phyloP scores from a whole-genome alignment of 92 coral and sea anemone genomes.

The Heliopora coerulea region DNA sequence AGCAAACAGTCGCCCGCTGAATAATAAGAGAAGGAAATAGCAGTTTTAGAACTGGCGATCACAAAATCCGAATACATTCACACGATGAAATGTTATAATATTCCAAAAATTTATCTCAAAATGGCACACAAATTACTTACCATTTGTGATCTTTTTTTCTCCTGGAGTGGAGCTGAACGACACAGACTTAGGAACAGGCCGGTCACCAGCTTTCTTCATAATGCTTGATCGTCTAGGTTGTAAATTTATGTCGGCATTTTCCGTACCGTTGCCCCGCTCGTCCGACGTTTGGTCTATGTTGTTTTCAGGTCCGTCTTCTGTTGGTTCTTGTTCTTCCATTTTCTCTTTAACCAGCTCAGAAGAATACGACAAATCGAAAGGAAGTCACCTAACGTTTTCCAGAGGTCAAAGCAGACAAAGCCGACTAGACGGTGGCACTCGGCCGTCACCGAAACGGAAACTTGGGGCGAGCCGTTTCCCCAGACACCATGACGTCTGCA shows the following conservation, averaged over 20 bases:
- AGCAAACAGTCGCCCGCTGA: constrained; percentile 93
- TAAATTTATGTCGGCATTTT: constrained; percentile 2
- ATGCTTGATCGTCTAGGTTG: constrained; percentile 70
- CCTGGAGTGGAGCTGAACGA: constrained; percentile 96
- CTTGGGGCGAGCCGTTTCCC: not conserved
- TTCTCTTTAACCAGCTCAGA: too few relatives aligned
- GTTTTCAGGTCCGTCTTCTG: not conserved
- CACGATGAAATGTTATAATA: not conserved
- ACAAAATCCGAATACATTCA: not conserved
- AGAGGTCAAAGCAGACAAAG: not conserved
- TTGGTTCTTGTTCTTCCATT: not conserved
- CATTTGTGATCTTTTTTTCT: constrained; percentile 93
- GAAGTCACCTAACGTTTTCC: not conserved
- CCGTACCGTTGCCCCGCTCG: not conserved
- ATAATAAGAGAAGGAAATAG: not conserved
- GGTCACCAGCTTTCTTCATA: constrained; percentile 79
- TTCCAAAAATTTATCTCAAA: not conserved
- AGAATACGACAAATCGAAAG: too few relatives aligned
- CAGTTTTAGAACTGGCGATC: not conserved
- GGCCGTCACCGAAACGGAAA: not conserved
- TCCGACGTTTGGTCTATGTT: not conserved
- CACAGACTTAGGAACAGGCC: constrained; percentile 87
- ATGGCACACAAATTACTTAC: constrained; percentile 49
- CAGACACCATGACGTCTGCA: too few relatives aligned
- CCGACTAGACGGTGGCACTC: not conserved